phyloP scores from a whole-genome alignment of 2,797 vertebrate genomes.

The Myioborus miniatus region DNA sequence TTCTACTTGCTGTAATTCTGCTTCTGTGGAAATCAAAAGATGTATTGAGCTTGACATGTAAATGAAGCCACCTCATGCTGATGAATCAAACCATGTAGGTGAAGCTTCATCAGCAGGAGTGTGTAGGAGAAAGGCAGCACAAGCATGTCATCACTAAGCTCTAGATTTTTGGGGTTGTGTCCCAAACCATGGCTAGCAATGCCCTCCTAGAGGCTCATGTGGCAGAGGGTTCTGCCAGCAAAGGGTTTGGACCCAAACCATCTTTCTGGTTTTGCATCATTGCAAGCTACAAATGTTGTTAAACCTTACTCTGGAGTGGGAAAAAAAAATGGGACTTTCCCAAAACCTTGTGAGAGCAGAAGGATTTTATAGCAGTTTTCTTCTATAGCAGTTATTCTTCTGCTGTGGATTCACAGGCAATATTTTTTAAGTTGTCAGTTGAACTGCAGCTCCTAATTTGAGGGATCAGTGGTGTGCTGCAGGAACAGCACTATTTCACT shows the following conservation, averaged over 20 bases:
- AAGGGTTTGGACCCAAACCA: background rate
- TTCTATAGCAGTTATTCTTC: background rate
- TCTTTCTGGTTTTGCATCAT: background rate
- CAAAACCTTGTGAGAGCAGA: background rate
- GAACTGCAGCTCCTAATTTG: background rate
- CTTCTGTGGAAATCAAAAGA: background rate
- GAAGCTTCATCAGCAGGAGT: background rate
- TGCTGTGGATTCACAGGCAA: background rate
- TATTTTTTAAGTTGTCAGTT: background rate
- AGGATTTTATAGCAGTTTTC: background rate
- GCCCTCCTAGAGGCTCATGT: background rate
- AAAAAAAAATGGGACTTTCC: background rate
- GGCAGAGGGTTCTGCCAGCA: background rate
- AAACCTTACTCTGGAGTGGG: background rate
- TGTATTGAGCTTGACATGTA: background rate
- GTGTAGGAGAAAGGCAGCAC: background rate
- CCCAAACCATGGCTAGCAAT: background rate
- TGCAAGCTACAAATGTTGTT: background rate
- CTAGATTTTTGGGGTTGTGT: fast-evolving
- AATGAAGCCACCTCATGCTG: background rate
- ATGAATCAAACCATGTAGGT: constrained; percentile 19
- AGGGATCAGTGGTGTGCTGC: background rate
- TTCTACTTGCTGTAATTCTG: background rate
- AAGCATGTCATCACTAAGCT: background rate
- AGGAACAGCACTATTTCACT: background rate